A percentile compares a stretch with the other conserved stretches of the same genome.
Evolutionary conservation across 30 jellyfish, hydroid and myxozoan species (phyloP).

Genomic region (Chrysaora quinquecirrha): DNA sequence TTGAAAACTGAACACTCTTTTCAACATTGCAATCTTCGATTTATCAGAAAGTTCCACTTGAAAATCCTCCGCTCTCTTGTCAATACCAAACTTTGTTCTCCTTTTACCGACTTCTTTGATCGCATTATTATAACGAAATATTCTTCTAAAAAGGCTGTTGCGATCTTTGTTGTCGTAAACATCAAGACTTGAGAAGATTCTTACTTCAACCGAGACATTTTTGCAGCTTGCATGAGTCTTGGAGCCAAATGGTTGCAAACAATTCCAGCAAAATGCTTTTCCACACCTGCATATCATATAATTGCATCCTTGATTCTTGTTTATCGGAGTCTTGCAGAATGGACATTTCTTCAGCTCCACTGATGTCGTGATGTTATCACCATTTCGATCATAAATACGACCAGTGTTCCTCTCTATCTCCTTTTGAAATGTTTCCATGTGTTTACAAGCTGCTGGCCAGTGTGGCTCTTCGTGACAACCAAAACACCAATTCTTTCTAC

Average conservation of each 20-base stretch:
- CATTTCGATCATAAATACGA: slow-evolving; percentile 7
- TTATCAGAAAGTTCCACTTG: neutral
- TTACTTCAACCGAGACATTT: neutral
- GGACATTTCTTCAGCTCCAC: slow-evolving; percentile 48
- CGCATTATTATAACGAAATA: neutral
- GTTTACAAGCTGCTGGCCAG: slow-evolving; percentile 49
- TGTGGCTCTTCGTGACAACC: slow-evolving; percentile 35
- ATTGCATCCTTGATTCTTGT: slow-evolving; percentile 42
- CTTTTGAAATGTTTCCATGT: neutral
- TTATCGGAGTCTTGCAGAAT: slow-evolving; percentile 22
- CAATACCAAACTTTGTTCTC: slow-evolving; percentile 38
- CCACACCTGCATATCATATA: slow-evolving; percentile 45
- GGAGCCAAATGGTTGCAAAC: neutral
- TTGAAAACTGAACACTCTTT: neutral
- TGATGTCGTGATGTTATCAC: slow-evolving; percentile 10
- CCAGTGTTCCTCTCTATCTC: neutral
- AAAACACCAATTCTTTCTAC: slow-evolving; percentile 37
- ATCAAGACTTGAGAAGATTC: slow-evolving; percentile 28
- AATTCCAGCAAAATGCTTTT: slow-evolving; percentile 33
- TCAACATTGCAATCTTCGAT: neutral
- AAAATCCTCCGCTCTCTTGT: neutral
- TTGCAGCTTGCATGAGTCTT: neutral
- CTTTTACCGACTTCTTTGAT: neutral
- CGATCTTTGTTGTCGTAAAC: neutral
- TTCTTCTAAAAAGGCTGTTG: neutral